These are phyloP conservation scores for Oscheius sp. DNA, from an alignment of 2,888 invertebrate species.

Conservation along the genomic window DNA sequence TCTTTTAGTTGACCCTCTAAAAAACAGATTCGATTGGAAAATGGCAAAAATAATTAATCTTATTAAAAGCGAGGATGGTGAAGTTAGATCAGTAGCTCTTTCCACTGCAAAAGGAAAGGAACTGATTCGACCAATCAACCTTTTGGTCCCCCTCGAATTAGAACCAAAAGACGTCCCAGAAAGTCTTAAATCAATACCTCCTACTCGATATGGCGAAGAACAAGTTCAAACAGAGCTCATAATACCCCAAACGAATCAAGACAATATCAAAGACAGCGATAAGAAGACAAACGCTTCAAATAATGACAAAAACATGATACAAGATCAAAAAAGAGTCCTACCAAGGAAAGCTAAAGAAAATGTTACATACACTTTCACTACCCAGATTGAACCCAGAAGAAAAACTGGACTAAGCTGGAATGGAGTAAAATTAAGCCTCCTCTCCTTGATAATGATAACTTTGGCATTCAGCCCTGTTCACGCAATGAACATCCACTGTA, in stretches of 20 bases:
- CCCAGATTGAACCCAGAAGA: background rate
- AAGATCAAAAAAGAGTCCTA: background rate
- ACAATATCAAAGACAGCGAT: background rate
- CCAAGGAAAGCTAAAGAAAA: slow-evolving; percentile 7
- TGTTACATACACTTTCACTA: background rate
- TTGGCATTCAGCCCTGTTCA: background rate
- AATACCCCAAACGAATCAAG: background rate
- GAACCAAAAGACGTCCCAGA: background rate
- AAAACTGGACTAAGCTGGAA: background rate
- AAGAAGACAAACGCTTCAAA: background rate
- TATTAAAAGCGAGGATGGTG: slow-evolving; percentile 1
- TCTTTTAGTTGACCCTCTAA: background rate
- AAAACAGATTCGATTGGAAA: background rate
- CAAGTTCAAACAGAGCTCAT: background rate
- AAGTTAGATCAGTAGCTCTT: background rate
- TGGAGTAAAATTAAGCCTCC: background rate
- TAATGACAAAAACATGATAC: background rate
- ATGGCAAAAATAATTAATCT: slow-evolving; percentile 1
- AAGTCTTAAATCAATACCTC: background rate
- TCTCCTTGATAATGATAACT: background rate
- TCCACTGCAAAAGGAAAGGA: background rate
- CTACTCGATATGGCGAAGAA: too few species aligned
- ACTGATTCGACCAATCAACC: background rate
- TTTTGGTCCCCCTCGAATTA: slow-evolving; percentile 16
- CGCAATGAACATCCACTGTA: background rate